These are phyloP conservation scores for Bombus turneri DNA, from an alignment of 1,140 invertebrate species.

Conservation along the genomic window DNA sequence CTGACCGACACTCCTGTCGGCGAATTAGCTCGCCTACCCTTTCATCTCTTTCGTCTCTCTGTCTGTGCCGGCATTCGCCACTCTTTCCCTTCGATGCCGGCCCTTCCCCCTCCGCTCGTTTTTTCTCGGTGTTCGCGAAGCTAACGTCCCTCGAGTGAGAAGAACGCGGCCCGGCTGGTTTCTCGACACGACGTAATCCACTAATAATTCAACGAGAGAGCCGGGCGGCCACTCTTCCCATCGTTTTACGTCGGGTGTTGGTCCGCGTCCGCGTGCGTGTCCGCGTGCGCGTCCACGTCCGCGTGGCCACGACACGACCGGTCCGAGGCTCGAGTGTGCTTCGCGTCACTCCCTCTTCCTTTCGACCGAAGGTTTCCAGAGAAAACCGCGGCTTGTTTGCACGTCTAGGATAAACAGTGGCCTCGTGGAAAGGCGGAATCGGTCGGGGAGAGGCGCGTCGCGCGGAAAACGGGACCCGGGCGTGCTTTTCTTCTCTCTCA, in stretches of 20 bases:
- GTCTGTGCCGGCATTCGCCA: not conserved
- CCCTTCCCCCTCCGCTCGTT: not conserved
- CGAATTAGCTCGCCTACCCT: conserved; percentile 63
- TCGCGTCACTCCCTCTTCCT: conserved; percentile 19
- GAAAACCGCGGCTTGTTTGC: conserved; percentile 68
- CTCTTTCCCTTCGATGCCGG: not conserved
- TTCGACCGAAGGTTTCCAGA: conserved; percentile 54
- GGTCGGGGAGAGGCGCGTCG: not conserved
- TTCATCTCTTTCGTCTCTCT: conserved; percentile 42
- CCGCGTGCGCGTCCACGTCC: too few relatives aligned
- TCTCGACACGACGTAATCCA: conserved; percentile 66
- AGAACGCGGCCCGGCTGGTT: conserved; percentile 42
- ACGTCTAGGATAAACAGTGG: conserved; percentile 69
- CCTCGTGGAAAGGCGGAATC: conserved; percentile 49
- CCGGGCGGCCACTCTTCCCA: not conserved
- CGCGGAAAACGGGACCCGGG: conserved; percentile 39
- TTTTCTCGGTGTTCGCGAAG: conserved; percentile 24
- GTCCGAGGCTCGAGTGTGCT: not conserved
- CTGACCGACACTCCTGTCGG: conserved; percentile 25
- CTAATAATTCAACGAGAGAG: conserved; percentile 67
- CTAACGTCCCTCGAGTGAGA: conserved; percentile 52
- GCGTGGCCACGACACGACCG: too few relatives aligned
- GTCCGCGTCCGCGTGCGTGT: too few relatives aligned
- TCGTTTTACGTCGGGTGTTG: too few relatives aligned
- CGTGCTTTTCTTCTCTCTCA: conserved; percentile 22